Conservation (phyloP, 2,797 vertebrate genomes). For the Nyctibius grandis region DNA sequence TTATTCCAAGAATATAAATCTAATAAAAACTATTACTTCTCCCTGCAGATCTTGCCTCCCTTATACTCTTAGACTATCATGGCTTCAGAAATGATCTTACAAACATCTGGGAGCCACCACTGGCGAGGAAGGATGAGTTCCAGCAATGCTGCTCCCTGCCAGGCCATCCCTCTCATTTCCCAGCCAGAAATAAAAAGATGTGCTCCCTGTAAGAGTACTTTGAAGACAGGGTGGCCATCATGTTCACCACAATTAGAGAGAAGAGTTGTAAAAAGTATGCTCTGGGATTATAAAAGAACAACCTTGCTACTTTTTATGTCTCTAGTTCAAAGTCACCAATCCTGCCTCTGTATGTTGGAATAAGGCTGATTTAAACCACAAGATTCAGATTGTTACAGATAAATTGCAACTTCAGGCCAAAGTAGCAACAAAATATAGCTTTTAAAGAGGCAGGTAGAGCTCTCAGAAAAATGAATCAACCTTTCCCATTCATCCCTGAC, state of each 20-base stretch:
- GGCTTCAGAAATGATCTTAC: neutral
- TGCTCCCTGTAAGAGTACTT: conserved; percentile 24
- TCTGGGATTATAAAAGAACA: conserved; percentile 64
- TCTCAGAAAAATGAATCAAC: conserved; percentile 23
- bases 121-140: neutral
- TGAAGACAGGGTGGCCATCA: conserved; percentile 46
- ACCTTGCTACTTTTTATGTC: conserved; percentile 48
- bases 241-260: conserved; percentile 71
- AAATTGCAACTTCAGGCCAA: conserved; percentile 18
- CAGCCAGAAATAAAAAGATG: conserved; percentile 59
- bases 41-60: neutral
- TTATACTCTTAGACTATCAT: neutral
- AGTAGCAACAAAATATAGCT: conserved; percentile 37
- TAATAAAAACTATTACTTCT: neutral
- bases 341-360: neutral
- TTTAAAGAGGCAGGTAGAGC: conserved; percentile 56
- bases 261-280: conserved; percentile 63
- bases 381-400: conserved; percentile 48
- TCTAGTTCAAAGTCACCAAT: conserved; percentile 56
- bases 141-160: conserved; percentile 10
- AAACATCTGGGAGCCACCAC: neutral
- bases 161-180: conserved; percentile 16
- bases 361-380: conserved; percentile 58
- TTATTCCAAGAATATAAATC: neutral
- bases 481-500: conserved; percentile 30